Percentiles rank a stretch among this genome's conserved stretches.
Conservation (phyloP, 2,113 vertebrate species). For the Pituophis catenifer region DNA sequence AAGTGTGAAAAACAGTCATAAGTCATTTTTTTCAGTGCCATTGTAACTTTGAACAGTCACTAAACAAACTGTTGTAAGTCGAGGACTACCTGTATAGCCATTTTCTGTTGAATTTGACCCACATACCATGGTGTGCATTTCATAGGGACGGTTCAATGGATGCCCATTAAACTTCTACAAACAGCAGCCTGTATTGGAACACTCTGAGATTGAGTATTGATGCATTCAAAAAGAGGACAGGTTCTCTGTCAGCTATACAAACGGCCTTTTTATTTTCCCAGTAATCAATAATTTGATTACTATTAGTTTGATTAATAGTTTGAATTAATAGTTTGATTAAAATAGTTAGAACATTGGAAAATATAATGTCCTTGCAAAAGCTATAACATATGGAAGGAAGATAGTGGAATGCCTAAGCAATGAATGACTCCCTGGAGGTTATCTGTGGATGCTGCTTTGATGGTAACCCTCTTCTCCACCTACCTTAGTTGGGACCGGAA, state of each 20-base stretch:
- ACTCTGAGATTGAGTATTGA: no score
- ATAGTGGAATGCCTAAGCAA: not conserved
- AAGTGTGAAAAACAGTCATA: not conserved
- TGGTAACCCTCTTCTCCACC: not conserved
- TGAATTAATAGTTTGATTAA: no score
- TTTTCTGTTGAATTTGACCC: not conserved
- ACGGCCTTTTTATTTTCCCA: not conserved
- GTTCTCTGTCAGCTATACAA: not conserved
- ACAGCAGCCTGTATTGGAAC: not conserved
- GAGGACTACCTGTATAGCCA: not conserved
- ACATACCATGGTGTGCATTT: not conserved
- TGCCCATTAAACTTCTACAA: not conserved
- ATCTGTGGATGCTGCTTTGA: not conserved
- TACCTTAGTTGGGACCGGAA: conserved; percentile 76
- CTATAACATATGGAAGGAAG: not conserved
- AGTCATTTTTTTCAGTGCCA: not conserved
- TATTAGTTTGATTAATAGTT: no score
- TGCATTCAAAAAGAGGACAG: not conserved
- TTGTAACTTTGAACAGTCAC: not conserved
- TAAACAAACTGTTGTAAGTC: not conserved
- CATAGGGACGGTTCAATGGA: not conserved
- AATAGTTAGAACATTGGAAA: not conserved
- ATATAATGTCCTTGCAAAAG: not conserved
- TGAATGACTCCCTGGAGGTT: not conserved
- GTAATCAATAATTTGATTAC: not conserved